Conservation (phyloP, 2,113 vertebrate species). For the Pimephales promelas region DNA sequence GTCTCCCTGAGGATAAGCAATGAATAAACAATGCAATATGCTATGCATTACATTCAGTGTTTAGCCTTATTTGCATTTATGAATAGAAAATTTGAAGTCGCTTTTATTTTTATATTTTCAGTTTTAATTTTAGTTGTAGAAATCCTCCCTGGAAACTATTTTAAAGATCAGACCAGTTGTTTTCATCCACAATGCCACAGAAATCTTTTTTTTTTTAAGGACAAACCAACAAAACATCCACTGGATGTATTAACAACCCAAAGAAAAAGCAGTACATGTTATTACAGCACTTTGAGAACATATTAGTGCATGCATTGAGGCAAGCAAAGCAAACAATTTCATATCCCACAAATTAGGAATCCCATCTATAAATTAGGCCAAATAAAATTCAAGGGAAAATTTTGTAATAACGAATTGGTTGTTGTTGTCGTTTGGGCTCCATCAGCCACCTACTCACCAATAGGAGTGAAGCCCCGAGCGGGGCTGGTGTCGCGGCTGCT, state of each 20-base stretch:
- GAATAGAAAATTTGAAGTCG: background rate
- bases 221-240: background rate
- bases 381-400: background rate
- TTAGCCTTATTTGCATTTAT: constrained; percentile 18
- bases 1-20: background rate
- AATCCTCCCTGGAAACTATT: background rate
- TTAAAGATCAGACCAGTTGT: constrained; percentile 1
- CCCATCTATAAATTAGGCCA: background rate
- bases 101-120: background rate
- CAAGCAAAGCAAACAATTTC: constrained; percentile 48
- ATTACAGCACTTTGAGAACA: constrained; percentile 5
- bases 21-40: constrained; percentile 29
- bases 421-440: constrained; percentile 50
- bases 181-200: constrained; percentile 11
- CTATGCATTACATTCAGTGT: constrained; percentile 19
- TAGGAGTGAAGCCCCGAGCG: constrained; percentile 93
- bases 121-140: background rate
- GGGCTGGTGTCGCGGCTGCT: constrained; percentile 99
- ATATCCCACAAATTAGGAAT: background rate
- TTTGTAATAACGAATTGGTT: constrained; percentile 11
- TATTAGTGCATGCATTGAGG: constrained; percentile 71
- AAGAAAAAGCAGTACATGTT: constrained; percentile 17
- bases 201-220: background rate
- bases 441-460: constrained; percentile 92
- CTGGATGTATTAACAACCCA: background rate